Conservation (phyloP, 2,888 invertebrate species). For the Drosophila pseudotakahashii region DNA sequence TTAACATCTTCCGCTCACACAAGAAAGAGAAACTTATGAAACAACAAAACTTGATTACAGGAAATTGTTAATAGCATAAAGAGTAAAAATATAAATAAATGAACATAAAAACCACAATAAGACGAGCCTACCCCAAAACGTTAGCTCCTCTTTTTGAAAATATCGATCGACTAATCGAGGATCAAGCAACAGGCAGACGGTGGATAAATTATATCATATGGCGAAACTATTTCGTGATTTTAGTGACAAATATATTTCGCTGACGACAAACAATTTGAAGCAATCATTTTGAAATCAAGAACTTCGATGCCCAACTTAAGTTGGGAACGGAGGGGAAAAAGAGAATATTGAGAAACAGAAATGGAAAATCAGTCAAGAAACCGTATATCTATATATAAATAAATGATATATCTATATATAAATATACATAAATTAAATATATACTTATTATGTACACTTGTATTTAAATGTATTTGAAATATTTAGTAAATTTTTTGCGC, state of each 20-base stretch:
- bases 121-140: constrained; percentile 20
- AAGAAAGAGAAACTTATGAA: constrained; percentile 69
- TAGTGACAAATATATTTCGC: constrained; percentile 82
- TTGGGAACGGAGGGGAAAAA: constrained; percentile 43
- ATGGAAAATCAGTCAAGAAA: constrained; percentile 28
- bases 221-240: constrained; percentile 83
- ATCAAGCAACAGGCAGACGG: constrained; percentile 37
- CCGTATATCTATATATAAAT: constrained; percentile 72
- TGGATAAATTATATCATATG: constrained; percentile 64
- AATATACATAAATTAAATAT: constrained; percentile 72
- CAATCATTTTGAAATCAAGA: constrained; percentile 82
- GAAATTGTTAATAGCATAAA: constrained; percentile 76
- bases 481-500: constrained; percentile 82
- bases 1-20: constrained; percentile 37
- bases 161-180: constrained; percentile 66
- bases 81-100: constrained; percentile 45
- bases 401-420: constrained; percentile 65
- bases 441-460: constrained; percentile 79
- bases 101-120: constrained; percentile 35
- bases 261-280: constrained; percentile 82
- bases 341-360: constrained; percentile 30
- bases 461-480: constrained; percentile 80
- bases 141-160: constrained; percentile 12
- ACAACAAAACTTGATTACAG: constrained; percentile 80
- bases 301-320: constrained; percentile 40